A percentile compares a stretch with the other conserved stretches of the same genome.
Conservation (phyloP, 2,113 vertebrate species). For the Boleophthalmus pectinirostris region DNA sequence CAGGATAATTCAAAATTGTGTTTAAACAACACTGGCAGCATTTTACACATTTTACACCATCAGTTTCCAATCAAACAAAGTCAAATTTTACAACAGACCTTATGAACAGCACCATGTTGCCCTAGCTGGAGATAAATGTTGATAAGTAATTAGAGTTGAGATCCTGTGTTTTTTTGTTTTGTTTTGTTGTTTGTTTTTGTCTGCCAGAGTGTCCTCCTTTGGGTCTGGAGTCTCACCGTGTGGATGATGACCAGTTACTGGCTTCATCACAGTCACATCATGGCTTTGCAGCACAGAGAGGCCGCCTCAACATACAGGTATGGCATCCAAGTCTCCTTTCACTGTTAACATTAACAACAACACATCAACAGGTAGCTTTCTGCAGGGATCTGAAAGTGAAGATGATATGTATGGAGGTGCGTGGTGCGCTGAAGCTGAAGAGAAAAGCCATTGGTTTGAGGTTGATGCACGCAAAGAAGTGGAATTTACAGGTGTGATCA, state of each 20-base stretch:
- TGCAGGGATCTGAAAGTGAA: constrained; percentile 82
- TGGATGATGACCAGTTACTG: constrained; percentile 89
- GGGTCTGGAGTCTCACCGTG: constrained; percentile 91
- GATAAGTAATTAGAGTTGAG: constrained; percentile 1
- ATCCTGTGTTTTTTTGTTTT: neutral
- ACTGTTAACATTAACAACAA: neutral
- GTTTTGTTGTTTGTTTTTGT: no score
- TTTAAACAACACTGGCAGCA: neutral
- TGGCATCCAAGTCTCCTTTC: constrained; percentile 63
- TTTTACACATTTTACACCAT: neutral
- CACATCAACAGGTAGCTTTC: neutral
- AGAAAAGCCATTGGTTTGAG: constrained; percentile 88
- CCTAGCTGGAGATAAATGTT: no score
- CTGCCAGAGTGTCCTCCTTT: constrained; percentile 91
- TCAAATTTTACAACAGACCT: neutral
- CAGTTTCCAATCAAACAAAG: neutral
- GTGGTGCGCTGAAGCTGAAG: constrained; percentile 88
- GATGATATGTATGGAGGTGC: constrained; percentile 88
- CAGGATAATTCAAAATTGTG: neutral
- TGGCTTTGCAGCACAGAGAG: constrained; percentile 83
- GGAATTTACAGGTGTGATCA: constrained; percentile 90
- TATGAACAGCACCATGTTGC: neutral
- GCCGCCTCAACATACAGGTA: constrained; percentile 94
- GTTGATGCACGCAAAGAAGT: constrained; percentile 87
- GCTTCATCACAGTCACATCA: constrained; percentile 89